Evolutionary conservation across 1,140 invertebrate species (phyloP), one percentile per base, ranked within the genome.

Genomic region (Pararge aegeria): DNA sequence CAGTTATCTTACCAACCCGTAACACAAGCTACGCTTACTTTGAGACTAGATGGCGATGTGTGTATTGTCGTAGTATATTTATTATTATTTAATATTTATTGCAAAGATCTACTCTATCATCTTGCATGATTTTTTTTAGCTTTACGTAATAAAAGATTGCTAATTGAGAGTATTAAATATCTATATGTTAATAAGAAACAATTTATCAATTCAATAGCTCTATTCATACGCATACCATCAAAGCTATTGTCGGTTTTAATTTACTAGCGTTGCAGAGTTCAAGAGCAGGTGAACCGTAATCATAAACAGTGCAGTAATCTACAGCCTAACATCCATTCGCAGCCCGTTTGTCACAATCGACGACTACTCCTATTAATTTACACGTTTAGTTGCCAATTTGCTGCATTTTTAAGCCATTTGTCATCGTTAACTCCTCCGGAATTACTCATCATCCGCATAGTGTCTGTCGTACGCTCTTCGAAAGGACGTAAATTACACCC

Each of bases 321-420:
- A n/a, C n/a, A n/a, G n/a, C n/a, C n/a, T 40, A 40, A 75, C 68
- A 66, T 61, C 61, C 44, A 61, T 75, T 71, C 54, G 51, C 62
- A 65, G 55, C 18, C 64, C 59, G 66, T 81, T 75, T 53, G 71
- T 85, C 82, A 82, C 63, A 70, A 68, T 83, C 70, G 78, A 77
- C 64, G 46, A 65, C 62, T 65, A 68, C 70, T 70, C 61, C 61
- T 64, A 78, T 74, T 77, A 82, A 85, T 80, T 81, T 73, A 63
- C 78, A 68, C 76, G 51, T 79, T 78, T 60, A 75, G 61, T 60
- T 64, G 69, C 66, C 71, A 83, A 80, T 84, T 87, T 75, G 67
- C 56, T 62, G 64, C 64, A 77, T 75, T 78, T 79, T 81, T 85
- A 75, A 73, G 64, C 69, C 73, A 80, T 83, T 83, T 80, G 77